These are phyloP conservation scores for Crossaster papposus DNA, from an alignment of 53 echinoderm and acorn worm genomes.

Conservation along the genomic window DNA sequence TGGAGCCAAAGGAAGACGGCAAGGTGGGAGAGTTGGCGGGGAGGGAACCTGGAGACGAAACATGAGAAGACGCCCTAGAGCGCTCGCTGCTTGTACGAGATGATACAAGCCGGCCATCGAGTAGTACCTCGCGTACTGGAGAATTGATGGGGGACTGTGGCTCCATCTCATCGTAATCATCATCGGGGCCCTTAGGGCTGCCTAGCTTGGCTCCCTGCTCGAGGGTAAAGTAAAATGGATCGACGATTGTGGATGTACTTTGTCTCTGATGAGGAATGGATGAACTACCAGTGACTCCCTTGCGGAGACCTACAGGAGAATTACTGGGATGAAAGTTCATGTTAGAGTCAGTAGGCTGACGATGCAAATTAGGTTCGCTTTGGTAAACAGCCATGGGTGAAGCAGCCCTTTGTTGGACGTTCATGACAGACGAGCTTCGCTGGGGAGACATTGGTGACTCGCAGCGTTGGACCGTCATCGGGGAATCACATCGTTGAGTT, in stretches of 20 bases:
- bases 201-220: slow-evolving; percentile 15
- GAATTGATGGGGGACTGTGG: slow-evolving; percentile 26
- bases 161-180: slow-evolving; percentile 52
- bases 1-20: slow-evolving; percentile 14
- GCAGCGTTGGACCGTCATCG: not conserved
- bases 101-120: not conserved
- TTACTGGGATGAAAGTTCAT: slow-evolving; percentile 33
- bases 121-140: not conserved
- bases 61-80: slow-evolving; percentile 16
- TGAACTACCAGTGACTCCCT: not conserved
- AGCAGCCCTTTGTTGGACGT: not conserved
- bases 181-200: slow-evolving; percentile 4
- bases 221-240: slow-evolving; percentile 54
- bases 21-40: slow-evolving; percentile 17
- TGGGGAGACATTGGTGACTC: slow-evolving; percentile 30
- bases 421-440: not conserved
- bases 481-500: not conserved
- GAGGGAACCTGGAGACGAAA: slow-evolving; percentile 22
- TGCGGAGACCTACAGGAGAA: slow-evolving; percentile 5
- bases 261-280: not conserved
- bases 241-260: not conserved
- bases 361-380: slow-evolving; percentile 11
- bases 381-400: slow-evolving; percentile 16
- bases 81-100: slow-evolving; percentile 28
- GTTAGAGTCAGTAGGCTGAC: slow-evolving; percentile 5